Base-by-base conservation (phyloP, 1,140 invertebrate species). In the Drosophila bocqueti region DNA sequence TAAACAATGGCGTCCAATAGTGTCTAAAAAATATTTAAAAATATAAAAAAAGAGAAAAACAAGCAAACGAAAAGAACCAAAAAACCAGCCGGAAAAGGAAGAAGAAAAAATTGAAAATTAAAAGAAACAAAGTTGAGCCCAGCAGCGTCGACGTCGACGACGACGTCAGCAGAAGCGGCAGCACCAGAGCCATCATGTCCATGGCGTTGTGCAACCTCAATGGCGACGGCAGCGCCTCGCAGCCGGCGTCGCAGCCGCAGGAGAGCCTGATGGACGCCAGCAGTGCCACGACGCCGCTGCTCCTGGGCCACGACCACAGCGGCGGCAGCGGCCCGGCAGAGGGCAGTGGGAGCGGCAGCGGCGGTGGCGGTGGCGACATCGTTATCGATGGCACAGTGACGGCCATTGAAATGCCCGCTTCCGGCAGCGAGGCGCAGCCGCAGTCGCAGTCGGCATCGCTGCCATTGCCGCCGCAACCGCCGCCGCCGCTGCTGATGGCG, bases 171-270 rank as follows among this genome's bases (percentile, higher is more conserved):
- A 52, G 49, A 31, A 54, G 47, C 47, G n/a, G 11, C 47, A 50
- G 47, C 52, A 38, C 34, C 36, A 40, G 36, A 16, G 54, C 54
- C 18, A 57, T 38, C 36, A 89, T 90, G 85, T 90, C 85, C 15
- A 90, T 90, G 75, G 86, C 87, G 16, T 81, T 89, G 49, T 80
- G 77, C 77, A 89, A 83, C 57, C 60, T 90, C 29, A 89, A 91
- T 21, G 68, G 79, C 55, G 81, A 90, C 76, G 85, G 84, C 78
- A 79, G 66, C 29, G 68, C 73, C 55, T 64, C 46, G 36, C 69
- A 75, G 67, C 47, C 66, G n/a, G 5, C 54, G 11, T 26, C 66
- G 40, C 71, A 60, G 59, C 58, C 45, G 26, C 82, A 60, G 46
- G 82, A 85, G 40, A 76, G 66, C 47, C 34, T 58, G 10, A 31